Base-by-base conservation (phyloP, 2,888 invertebrate species). In the Dryococelus australis region DNA sequence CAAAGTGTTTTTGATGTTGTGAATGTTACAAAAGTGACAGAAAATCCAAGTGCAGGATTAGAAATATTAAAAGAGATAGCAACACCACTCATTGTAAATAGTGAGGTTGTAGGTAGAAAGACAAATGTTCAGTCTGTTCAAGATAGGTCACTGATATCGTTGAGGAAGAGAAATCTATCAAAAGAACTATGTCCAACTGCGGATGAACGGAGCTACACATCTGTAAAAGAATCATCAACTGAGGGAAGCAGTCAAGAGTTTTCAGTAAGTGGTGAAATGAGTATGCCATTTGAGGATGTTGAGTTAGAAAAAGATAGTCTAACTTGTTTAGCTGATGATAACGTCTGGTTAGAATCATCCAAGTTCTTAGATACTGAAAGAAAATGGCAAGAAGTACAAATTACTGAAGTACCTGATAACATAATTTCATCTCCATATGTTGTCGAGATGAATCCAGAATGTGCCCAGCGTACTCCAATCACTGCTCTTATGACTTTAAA, bases 351-450 rank as follows among this genome's bases (percentile, higher is more conserved):
- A 27, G 88, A 88, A 24, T 88, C 80, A 47, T 87, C 65, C 43
- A 86, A 84, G 53, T 87, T 86, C 65, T 10, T 65, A n/a, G 89
- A 89, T 86, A 87, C 89, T 47, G 89, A 89, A 84, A 84, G 80
- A 80, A 53, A 84, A 51, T 89, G 87, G 87, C 43, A 85, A n/a
- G 88, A 85, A 80, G 13, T 87, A 43, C 35, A 26, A 12, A 65
- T 26, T 84, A 16, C 16, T 16, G 47, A 85, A 85, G 51, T 13
- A 12, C 2, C 26, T n/a, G 26, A 47, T 8, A 16, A 27, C n/a
- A 65, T 65, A 1, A 20, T 1, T 16, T 65, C 65, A 65, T 35
- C n/a, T 5, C 20, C 35, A 35, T 10, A 84, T 24, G 43, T 35
- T 84, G 43, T 12, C n/a, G 16, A 3, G 43, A 47, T 16, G 16